Percentiles rank a stretch among this genome's conserved stretches.
phyloP scores from a whole-genome alignment of 2,888 invertebrate genomes.

The Macrophya annulata region DNA sequence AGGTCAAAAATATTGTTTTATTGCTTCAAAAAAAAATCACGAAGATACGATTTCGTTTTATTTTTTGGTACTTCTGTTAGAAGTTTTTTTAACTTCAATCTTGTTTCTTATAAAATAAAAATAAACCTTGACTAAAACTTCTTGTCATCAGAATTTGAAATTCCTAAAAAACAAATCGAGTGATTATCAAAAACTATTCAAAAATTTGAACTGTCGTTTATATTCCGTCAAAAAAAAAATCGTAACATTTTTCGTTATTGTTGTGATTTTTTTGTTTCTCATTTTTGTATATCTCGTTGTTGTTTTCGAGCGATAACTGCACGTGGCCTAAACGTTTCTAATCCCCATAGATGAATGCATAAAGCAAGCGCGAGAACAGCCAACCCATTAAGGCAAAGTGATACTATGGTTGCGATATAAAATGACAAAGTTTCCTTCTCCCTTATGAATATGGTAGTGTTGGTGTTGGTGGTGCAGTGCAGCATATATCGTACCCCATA shows the following conservation, averaged over 20 bases:
- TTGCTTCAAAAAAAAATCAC: too few relatives aligned
- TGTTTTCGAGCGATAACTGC: conserved; percentile 7
- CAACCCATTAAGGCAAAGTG: conserved; percentile 74
- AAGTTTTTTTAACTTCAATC: too few relatives aligned
- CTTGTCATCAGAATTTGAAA: too few relatives aligned
- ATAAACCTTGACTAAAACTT: too few relatives aligned
- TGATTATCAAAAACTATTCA: not conserved
- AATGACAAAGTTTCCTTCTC: conserved; percentile 29
- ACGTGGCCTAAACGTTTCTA: conserved; percentile 53
- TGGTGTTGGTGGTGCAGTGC: not conserved
- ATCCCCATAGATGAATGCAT: conserved; percentile 53
- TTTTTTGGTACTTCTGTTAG: too few relatives aligned
- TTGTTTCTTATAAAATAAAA: too few relatives aligned
- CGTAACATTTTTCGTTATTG: too few relatives aligned
- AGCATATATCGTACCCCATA: not conserved
- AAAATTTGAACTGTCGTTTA: not conserved
- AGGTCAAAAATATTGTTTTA: too few relatives aligned
- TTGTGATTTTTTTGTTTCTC: not conserved
- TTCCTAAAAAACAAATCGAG: not conserved
- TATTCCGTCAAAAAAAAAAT: not conserved
- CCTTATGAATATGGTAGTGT: not conserved
- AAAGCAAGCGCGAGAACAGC: conserved; percentile 52
- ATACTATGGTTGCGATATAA: conserved; percentile 69
- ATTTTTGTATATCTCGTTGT: not conserved
- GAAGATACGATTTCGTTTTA: too few relatives aligned